Conservation (phyloP, 2,888 invertebrate species). For the Lasius fuliginosus region DNA sequence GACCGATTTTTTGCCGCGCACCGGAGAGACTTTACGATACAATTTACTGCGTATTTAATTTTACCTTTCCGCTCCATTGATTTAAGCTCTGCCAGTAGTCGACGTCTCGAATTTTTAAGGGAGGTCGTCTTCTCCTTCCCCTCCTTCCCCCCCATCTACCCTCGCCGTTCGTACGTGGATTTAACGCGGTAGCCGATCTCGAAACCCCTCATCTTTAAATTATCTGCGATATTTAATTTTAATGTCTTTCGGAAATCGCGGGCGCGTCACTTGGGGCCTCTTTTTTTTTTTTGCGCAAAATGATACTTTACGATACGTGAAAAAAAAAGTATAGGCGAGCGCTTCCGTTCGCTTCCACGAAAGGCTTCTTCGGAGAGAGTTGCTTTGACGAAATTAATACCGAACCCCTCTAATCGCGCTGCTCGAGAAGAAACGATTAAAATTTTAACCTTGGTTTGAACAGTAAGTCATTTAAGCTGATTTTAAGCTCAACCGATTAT, state of each 20-base stretch:
- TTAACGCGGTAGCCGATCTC: neutral
- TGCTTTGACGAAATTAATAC: conserved; percentile 40
- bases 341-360: conserved; percentile 49
- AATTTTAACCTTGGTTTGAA: conserved; percentile 10
- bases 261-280: neutral
- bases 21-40: conserved; percentile 75
- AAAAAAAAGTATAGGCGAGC: conserved; percentile 14
- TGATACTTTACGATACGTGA: conserved; percentile 25
- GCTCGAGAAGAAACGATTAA: neutral
- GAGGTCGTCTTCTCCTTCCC: neutral
- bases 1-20: conserved; percentile 74
- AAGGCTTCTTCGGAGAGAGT: conserved; percentile 3
- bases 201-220: conserved; percentile 43
- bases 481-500: conserved; percentile 14
- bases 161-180: neutral
- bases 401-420: conserved; percentile 16
- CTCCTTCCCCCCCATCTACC: neutral
- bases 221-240: conserved; percentile 47
- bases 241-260: conserved; percentile 32
- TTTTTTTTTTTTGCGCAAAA: conserved; percentile 12
- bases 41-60: conserved; percentile 81
- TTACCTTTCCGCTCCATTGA: conserved; percentile 74
- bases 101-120: conserved; percentile 39
- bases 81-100: conserved; percentile 65
- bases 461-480: conserved; percentile 9